phyloP scores from a whole-genome alignment of 1,140 invertebrate genomes.

The Papilio dardanus region DNA sequence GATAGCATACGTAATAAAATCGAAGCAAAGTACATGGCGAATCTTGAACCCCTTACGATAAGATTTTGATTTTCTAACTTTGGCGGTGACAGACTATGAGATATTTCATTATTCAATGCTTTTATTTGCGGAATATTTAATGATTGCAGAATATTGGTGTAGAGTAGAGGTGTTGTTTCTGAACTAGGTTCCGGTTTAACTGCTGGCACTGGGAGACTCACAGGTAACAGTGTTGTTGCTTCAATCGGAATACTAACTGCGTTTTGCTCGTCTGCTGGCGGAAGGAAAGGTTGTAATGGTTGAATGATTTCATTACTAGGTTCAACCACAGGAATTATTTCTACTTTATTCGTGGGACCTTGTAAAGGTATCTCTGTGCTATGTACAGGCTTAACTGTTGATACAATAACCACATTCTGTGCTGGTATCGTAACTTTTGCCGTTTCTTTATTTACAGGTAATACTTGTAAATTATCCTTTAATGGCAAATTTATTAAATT shows the following conservation, averaged over 20 bases:
- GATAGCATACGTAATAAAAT: conserved; percentile 53
- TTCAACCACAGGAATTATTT: conserved; percentile 25
- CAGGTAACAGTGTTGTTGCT: conserved; percentile 5
- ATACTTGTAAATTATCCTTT: conserved; percentile 31
- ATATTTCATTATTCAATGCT: conserved; percentile 7
- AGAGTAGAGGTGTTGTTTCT: conserved; percentile 10
- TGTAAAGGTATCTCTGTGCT: neutral
- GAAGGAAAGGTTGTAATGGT: conserved; percentile 29
- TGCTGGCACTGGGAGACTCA: neutral
- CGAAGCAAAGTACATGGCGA: conserved; percentile 55
- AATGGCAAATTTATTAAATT: conserved; percentile 18
- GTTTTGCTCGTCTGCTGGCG: conserved; percentile 19
- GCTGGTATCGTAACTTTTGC: neutral
- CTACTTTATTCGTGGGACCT: conserved; percentile 2
- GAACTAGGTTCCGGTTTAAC: conserved; percentile 12
- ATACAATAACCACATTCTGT: conserved; percentile 25
- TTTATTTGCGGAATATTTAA: conserved; percentile 24
- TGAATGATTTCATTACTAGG: conserved; percentile 15
- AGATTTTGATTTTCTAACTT: conserved; percentile 49
- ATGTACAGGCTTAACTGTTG: conserved; percentile 21
- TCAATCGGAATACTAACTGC: neutral
- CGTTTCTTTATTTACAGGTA: conserved; percentile 14
- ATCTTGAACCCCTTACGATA: conserved; percentile 53
- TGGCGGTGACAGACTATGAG: neutral
- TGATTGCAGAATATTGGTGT: conserved; percentile 28